Base-by-base conservation (phyloP, 2,113 vertebrate genomes). In the Setophaga coronata region DNA sequence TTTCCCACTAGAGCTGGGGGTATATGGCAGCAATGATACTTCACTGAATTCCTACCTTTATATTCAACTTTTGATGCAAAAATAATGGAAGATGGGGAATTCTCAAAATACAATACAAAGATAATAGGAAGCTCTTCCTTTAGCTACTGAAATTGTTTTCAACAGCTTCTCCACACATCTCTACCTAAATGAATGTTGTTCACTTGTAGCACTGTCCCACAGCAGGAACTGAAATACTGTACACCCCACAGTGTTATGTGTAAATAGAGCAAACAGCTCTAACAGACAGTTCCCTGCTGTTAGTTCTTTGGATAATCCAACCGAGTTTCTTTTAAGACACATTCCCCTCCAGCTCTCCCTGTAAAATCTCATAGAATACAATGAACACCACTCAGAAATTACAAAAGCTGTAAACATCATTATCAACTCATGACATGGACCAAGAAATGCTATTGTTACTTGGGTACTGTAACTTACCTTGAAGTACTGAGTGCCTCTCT, bases 401-500 rank as follows among this genome's bases (percentile, higher is more conserved):
- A 58, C 29, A 62, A 14, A 64, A 77, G 16, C 45, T 42, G 26
- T 28, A 34, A 67, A 48, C 57, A 34, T 29, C 33, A 20, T 28
- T 38, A 87, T n/a, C 10, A 72, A 20, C 18, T 84, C 14, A 31
- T 2, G 12, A 61, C 21, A 73, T 1, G 9, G 45, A 69, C 31
- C 57, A 87, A 71, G 20, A 87, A 93, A 94, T 20, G 14, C 25
- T 58, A 47, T 34, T 56, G 60, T n/a, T 47, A 61, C 20, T 8
- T n/a, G 31, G 12, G 26, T 45, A 64, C 21, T 38, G 18, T 20
- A 29, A 61, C 90, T 96, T 96, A 99, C 99, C 98, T 99, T 99
- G 97, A 99, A 99, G 96, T 99, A 99, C 61, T 99, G 98, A 13
- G 99, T 99, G 95, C 99, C 99, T 67, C 99, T 99, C 90, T 99